phyloP scores from a whole-genome alignment of 2,113 vertebrate genomes.

The Notarius quadriscutis region DNA sequence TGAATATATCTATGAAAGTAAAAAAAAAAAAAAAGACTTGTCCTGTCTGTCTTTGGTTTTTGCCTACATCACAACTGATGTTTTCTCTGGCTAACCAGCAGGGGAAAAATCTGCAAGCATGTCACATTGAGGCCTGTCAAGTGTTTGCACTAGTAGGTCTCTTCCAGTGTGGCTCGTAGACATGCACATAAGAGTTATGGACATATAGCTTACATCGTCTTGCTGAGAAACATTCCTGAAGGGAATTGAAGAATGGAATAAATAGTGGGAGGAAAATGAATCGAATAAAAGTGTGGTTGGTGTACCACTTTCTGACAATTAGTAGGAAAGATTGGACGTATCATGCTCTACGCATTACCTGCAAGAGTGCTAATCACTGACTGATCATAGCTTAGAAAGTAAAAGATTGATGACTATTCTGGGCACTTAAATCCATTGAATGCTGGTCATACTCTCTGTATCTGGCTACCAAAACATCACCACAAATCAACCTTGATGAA shows the following conservation, averaged over 20 bases:
- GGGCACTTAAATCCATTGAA: neutral
- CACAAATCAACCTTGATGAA: neutral
- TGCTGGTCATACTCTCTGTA: neutral
- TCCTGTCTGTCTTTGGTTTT: neutral
- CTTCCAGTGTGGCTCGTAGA: neutral
- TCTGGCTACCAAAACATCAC: neutral
- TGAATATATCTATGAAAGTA: neutral
- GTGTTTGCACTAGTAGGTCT: neutral
- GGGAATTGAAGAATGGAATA: neutral
- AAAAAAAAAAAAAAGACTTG: neutral
- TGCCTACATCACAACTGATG: neutral
- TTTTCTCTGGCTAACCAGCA: conserved; percentile 17
- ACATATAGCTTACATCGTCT: neutral
- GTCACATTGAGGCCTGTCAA: neutral
- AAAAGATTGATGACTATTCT: neutral
- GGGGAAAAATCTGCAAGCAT: conserved; percentile 6
- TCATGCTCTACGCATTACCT: neutral
- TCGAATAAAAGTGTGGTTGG: neutral
- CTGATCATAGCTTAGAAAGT: neutral
- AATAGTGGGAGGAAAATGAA: neutral
- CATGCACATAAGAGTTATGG: neutral
- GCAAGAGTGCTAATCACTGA: neutral
- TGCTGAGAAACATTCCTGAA: neutral
- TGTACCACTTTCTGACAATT: neutral
- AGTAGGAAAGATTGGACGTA: neutral